A percentile compares a stretch with the other conserved stretches of the same genome.
These are phyloP conservation scores for Dicerorhinus sumatrensis DNA, from an alignment of 2,113 vertebrate genomes.

Conservation along the genomic window DNA sequence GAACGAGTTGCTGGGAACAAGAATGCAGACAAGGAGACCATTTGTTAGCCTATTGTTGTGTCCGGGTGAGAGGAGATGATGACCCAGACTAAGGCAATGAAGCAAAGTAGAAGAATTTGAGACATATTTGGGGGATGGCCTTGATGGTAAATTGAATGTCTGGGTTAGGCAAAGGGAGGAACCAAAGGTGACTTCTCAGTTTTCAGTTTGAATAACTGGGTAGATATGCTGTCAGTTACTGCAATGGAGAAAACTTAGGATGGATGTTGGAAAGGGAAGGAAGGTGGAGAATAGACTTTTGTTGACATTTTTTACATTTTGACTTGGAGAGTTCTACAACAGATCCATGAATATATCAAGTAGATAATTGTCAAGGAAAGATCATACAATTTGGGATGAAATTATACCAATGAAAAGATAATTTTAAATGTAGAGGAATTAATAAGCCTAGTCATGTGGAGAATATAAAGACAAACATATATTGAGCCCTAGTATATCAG, in stretches of 20 bases:
- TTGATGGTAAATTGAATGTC: not conserved
- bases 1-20: not conserved
- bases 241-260: not conserved
- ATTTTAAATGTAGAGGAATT: not conserved
- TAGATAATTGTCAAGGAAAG: not conserved
- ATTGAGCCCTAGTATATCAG: not conserved
- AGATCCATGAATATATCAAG: not conserved
- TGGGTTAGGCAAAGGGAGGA: not conserved
- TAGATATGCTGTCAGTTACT: not conserved
- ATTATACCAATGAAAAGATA: not conserved
- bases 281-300: not conserved
- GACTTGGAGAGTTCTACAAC: slow-evolving; percentile 14
- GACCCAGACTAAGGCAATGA: not conserved
- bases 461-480: not conserved
- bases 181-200: not conserved
- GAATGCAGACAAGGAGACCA: not conserved
- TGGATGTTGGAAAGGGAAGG: not conserved
- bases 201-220: not conserved
- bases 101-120: not conserved
- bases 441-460: not conserved
- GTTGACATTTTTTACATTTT: not conserved
- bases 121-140: not conserved
- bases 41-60: not conserved
- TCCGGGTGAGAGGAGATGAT: not conserved
- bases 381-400: not conserved